Evolutionary conservation across 2,888 invertebrate genomes (phyloP), one percentile per base, ranked within the genome.

Genomic region (Dryobota labecula): DNA sequence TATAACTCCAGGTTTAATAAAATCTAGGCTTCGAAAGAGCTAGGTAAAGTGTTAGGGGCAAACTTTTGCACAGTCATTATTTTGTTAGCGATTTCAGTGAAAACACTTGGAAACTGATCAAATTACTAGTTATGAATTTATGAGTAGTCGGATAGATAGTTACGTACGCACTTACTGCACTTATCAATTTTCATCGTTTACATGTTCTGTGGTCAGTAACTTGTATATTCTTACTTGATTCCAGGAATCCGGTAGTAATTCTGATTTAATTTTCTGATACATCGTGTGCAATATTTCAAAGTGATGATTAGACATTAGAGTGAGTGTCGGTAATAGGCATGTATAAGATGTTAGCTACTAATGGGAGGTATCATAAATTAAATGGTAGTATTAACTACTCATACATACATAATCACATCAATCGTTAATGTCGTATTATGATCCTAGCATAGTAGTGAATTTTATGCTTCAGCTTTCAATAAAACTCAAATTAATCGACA

Each of bases 1-100:
- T 90, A 93, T 94, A 92, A 90, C 89, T 89, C 90, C 90, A 90
- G 92, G 92, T 92, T 94, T 92, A 94, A 94, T 94, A 94, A 93
- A 94, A 90, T 87, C 88, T 80, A 76, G 83, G 76, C 87, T 80
- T 72, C 85, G 94, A 92, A 93, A 94, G 93, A 92, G 93, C 89
- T 84, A 78, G 89, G 90, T 92, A 92, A 94, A 94, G 94, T 94
- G 93, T 94, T 90, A 88, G 89, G 89, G 88, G 84, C 86, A 83
- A 84, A 89, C 80, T 73, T 78, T 82, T 73, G 90, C 91, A 87
- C 89, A 89, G 90, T 93, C 91, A 92, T 94, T 94, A 93, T 92
- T 93, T 90, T 92, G 93, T 93, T 93, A 91, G 91, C 88, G 89
- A 91, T 91, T 93, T 91, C 89, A 93, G 92, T 92, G 93, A 93